Evolutionary conservation across 2,888 invertebrate species (phyloP).

Genomic region (Folsomia manolachei): DNA sequence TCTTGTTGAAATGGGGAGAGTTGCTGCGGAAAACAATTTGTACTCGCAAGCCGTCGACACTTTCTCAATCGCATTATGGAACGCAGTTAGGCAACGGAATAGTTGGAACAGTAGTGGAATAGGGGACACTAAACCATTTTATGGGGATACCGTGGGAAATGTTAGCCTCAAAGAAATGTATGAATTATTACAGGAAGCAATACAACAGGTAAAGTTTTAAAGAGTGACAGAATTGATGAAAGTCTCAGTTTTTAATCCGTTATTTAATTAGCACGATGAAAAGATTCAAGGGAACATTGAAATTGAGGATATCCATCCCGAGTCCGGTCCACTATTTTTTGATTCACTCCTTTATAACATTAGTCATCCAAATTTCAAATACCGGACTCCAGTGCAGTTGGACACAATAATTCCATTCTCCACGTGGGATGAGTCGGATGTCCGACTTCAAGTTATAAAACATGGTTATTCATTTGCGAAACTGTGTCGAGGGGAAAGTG

Average conservation of each 20-base stretch:
- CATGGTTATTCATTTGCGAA: conserved; percentile 2
- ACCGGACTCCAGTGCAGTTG: background rate
- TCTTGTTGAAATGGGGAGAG: conserved; percentile 27
- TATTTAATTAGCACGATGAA: conserved; percentile 21
- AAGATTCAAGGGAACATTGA: background rate
- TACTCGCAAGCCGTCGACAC: conserved; percentile 28
- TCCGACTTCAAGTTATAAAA: background rate
- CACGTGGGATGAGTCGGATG: background rate
- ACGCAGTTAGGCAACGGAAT: background rate
- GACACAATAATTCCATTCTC: background rate
- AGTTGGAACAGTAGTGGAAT: background rate
- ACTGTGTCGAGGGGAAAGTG: conserved; percentile 25
- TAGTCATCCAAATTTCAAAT: conserved; percentile 4
- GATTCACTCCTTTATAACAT: background rate
- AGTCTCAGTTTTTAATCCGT: no score
- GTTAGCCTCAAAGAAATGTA: background rate
- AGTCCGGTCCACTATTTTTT: conserved; percentile 18
- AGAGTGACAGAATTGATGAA: no score
- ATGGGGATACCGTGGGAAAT: background rate
- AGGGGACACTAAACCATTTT: background rate
- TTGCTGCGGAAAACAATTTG: conserved; percentile 17
- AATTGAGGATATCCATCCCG: background rate
- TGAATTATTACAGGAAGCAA: background rate
- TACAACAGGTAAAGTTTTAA: conserved; percentile 13
- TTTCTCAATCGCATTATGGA: conserved; percentile 19